phyloP scores from a whole-genome alignment of 2,113 vertebrate species.

The Anolis sagrei region DNA sequence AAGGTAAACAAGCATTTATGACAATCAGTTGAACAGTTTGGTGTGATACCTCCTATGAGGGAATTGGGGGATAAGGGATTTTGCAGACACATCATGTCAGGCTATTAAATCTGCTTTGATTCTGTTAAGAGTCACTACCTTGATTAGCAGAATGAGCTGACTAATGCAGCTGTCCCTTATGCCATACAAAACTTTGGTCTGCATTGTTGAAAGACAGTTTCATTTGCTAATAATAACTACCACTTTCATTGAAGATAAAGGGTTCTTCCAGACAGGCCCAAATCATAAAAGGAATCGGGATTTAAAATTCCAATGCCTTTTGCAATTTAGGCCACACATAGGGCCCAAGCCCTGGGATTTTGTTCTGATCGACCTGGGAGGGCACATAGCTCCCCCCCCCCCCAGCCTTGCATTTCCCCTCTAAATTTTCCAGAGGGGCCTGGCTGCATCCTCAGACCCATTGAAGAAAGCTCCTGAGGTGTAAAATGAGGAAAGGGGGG shows the following conservation, averaged over 20 bases:
- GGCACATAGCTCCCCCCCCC: too few species aligned
- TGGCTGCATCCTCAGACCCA: too few species aligned
- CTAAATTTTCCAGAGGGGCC: too few species aligned
- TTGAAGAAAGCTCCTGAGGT: too few species aligned
- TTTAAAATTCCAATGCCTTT: too few species aligned
- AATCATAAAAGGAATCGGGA: too few species aligned
- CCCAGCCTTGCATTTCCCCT: too few species aligned
- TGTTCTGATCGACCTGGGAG: too few species aligned
- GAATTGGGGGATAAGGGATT: slow-evolving; percentile 4
- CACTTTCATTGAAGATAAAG: neutral
- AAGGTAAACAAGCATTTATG: slow-evolving; percentile 19
- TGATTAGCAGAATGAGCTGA: neutral
- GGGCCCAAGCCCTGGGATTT: too few species aligned
- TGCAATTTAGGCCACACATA: too few species aligned
- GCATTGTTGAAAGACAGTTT: neutral
- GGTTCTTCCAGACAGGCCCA: too few species aligned
- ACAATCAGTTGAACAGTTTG: slow-evolving; percentile 2
- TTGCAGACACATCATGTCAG: neutral
- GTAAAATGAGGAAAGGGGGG: too few species aligned
- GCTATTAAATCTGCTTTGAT: neutral
- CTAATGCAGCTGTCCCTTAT: slow-evolving; percentile 3
- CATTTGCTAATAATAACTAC: neutral
- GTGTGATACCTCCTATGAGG: neutral
- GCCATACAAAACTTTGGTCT: neutral
- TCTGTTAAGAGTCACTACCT: neutral